phyloP scores from a whole-genome alignment of 2,888 invertebrate species.

The Halocaridina rubra region DNA sequence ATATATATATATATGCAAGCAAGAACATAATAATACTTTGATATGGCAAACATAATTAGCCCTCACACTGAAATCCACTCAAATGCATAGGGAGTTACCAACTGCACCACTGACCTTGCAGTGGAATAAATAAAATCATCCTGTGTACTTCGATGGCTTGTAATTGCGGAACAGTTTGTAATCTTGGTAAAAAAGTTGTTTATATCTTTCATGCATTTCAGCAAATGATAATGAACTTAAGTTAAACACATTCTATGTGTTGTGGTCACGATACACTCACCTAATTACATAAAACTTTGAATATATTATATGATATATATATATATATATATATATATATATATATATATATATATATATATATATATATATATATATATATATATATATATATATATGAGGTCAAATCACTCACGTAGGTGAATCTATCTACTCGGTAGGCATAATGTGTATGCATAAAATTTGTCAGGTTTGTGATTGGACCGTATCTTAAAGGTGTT shows the following conservation, averaged over 20 bases:
- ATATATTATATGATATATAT: neutral
- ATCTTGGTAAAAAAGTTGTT: neutral
- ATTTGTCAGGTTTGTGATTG: too few relatives aligned
- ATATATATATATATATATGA: slow-evolving; percentile 21
- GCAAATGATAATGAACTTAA: neutral
- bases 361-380: slow-evolving; percentile 17
- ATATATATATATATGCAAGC: slow-evolving; percentile 12
- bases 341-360: slow-evolving; percentile 19
- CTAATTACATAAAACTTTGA: neutral
- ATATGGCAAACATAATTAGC: neutral
- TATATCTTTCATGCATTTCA: neutral
- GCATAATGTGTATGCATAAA: too few relatives aligned
- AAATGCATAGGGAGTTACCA: too few relatives aligned
- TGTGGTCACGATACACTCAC: too few relatives aligned
- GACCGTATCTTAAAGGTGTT: too few relatives aligned
- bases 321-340: slow-evolving; percentile 1
- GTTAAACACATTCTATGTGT: too few relatives aligned
- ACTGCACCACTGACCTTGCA: too few relatives aligned
- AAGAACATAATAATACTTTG: neutral
- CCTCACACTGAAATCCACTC: too few relatives aligned
- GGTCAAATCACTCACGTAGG: too few relatives aligned
- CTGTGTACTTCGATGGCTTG: neutral
- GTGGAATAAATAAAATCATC: too few relatives aligned
- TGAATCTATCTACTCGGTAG: too few relatives aligned
- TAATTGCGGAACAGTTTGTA: neutral